phyloP scores from a whole-genome alignment of 2,797 vertebrate genomes.

The Trachops cirrhosus region DNA sequence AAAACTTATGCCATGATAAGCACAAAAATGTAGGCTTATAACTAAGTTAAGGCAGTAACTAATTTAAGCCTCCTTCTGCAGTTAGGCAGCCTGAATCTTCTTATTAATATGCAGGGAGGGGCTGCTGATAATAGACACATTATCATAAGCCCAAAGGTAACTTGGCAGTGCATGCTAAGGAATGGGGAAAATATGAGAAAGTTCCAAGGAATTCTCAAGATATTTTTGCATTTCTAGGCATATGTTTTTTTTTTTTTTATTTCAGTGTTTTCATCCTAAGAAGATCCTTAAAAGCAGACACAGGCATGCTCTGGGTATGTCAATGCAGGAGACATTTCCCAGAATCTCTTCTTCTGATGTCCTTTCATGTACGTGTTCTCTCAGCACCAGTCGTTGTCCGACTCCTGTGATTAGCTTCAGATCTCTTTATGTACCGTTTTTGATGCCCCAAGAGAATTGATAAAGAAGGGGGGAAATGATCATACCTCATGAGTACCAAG shows the following conservation, averaged over 20 bases:
- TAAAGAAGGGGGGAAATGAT: background rate
- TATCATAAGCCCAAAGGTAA: slow-evolving; percentile 14
- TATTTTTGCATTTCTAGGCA: background rate
- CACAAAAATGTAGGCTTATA: background rate
- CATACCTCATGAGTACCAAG: background rate
- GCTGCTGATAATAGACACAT: slow-evolving; percentile 44
- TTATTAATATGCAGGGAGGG: slow-evolving; percentile 26
- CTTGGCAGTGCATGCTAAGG: background rate
- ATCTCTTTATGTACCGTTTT: slow-evolving; percentile 20
- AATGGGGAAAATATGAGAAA: background rate
- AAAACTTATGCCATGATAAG: background rate
- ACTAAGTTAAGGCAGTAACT: background rate
- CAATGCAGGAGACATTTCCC: background rate
- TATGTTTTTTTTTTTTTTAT: background rate
- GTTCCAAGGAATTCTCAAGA: background rate
- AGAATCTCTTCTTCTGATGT: background rate
- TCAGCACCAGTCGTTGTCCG: background rate
- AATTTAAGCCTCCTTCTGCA: background rate
- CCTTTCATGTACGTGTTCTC: background rate
- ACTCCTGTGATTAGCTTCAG: slow-evolving; percentile 25
- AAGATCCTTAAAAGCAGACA: background rate
- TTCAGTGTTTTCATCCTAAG: background rate
- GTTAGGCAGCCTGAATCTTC: slow-evolving; percentile 5
- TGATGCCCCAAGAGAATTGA: background rate
- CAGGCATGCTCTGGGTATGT: background rate